Conservation (phyloP, 2,113 vertebrate species). For the Megatriorchis doriae region DNA sequence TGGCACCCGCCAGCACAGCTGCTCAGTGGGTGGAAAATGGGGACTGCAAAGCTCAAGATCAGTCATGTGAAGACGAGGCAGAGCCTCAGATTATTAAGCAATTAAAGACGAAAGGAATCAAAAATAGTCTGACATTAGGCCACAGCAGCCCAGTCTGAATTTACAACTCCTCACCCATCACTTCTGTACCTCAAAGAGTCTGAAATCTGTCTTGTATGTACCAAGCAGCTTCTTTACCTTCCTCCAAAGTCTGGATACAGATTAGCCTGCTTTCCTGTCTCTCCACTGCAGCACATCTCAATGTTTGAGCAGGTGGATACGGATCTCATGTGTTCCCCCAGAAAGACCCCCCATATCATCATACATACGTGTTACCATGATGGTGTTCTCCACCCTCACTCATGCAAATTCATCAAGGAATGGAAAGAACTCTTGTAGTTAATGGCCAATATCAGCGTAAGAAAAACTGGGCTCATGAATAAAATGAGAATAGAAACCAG, state of each 20-base stretch:
- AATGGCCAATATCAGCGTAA: rapidly evolving
- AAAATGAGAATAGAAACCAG: neutral
- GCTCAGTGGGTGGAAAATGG: neutral
- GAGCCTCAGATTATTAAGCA: neutral
- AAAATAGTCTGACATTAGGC: neutral
- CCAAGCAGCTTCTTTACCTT: neutral
- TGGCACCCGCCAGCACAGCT: neutral
- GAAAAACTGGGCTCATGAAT: neutral
- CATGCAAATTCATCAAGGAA: neutral
- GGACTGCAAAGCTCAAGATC: neutral
- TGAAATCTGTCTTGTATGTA: neutral
- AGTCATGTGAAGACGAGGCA: neutral
- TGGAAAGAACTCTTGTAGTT: neutral
- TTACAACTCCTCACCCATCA: neutral
- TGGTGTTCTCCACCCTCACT: neutral
- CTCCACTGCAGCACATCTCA: neutral
- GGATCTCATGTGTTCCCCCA: neutral
- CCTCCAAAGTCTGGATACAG: neutral
- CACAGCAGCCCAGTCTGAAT: neutral
- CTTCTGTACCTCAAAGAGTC: neutral
- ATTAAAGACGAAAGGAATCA: neutral
- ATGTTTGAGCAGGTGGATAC: neutral
- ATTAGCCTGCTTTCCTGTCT: neutral
- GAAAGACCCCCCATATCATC: neutral
- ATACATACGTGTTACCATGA: too few species aligned